phyloP scores from a whole-genome alignment of 2,888 invertebrate genomes.

The Papilio elwesi region DNA sequence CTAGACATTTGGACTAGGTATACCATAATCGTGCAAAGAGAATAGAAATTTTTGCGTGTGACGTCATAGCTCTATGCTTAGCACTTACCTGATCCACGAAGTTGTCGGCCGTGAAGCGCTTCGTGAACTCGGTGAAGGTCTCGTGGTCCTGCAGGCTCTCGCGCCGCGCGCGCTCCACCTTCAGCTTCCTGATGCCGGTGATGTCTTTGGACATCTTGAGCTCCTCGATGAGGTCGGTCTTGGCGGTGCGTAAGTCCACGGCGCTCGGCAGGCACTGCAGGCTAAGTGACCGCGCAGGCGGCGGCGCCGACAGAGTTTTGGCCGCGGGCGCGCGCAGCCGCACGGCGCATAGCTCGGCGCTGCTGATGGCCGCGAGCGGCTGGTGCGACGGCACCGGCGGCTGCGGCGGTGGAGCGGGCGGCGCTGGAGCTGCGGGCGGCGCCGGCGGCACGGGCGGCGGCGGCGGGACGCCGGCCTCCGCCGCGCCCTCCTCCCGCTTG shows the following conservation, averaged over 20 bases:
- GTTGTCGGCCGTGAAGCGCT: slow-evolving; percentile 92
- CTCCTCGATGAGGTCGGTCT: slow-evolving; percentile 95
- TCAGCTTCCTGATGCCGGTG: slow-evolving; percentile 96
- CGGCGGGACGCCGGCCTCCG: slow-evolving; percentile 85
- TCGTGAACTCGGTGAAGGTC: slow-evolving; percentile 92
- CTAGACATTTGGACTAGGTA: no score
- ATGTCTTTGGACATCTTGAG: slow-evolving; percentile 96
- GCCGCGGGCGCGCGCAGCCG: slow-evolving; percentile 90
- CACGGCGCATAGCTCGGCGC: slow-evolving; percentile 93
- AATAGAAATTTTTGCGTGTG: background rate
- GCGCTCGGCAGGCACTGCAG: slow-evolving; percentile 88
- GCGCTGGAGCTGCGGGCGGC: slow-evolving; percentile 52
- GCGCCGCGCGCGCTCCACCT: slow-evolving; percentile 93
- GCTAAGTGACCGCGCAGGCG: slow-evolving; percentile 87
- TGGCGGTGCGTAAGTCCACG: slow-evolving; percentile 88
- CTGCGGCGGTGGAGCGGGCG: slow-evolving; percentile 60
- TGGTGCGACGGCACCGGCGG: slow-evolving; percentile 81
- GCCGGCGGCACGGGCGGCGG: slow-evolving; percentile 80
- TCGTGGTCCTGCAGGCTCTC: slow-evolving; percentile 93
- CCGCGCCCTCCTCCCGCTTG: slow-evolving; percentile 80
- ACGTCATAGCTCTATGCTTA: background rate
- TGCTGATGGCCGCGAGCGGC: slow-evolving; percentile 94
- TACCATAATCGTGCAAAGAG: no score
- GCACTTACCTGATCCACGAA: slow-evolving; percentile 94
- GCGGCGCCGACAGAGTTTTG: slow-evolving; percentile 93